Evolutionary conservation across 2,888 invertebrate genomes (phyloP).

Genomic region (Scaptomyza polygonia): DNA sequence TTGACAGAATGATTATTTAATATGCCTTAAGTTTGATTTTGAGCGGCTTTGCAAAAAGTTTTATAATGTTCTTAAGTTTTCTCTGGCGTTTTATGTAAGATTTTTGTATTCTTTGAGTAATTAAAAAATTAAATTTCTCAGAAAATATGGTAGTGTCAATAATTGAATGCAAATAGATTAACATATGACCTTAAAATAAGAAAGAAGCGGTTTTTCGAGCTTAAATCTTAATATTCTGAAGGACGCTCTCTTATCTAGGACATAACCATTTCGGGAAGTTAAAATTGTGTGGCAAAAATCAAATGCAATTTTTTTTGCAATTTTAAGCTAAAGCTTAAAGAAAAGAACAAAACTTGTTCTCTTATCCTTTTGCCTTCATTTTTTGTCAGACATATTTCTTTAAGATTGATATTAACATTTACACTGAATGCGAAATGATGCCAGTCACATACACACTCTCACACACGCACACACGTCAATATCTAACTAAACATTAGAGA

Average conservation of each 20-base stretch:
- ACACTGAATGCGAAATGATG: background rate
- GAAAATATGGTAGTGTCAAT: background rate
- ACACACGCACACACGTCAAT: background rate
- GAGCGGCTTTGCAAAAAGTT: background rate
- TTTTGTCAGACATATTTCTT: background rate
- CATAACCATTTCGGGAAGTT: too few relatives aligned
- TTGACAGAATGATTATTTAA: background rate
- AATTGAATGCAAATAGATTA: background rate
- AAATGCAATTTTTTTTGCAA: too few relatives aligned
- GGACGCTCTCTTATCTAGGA: too few relatives aligned
- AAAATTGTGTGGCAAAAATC: too few relatives aligned
- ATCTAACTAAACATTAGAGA: constrained; percentile 7
- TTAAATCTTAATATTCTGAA: background rate
- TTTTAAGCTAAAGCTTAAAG: too few relatives aligned
- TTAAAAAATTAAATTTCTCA: background rate
- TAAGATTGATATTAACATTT: background rate
- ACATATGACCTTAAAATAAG: background rate
- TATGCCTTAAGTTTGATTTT: background rate
- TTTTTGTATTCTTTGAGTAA: background rate
- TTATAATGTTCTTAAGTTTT: background rate
- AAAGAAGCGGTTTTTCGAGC: background rate
- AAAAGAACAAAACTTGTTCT: too few relatives aligned
- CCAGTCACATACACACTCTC: constrained; percentile 6
- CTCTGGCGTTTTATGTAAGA: background rate
- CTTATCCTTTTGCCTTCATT: background rate